Evolutionary conservation across 2,113 vertebrate species (phyloP), one percentile per base, ranked within the genome.

Genomic region (Strix uralensis): DNA sequence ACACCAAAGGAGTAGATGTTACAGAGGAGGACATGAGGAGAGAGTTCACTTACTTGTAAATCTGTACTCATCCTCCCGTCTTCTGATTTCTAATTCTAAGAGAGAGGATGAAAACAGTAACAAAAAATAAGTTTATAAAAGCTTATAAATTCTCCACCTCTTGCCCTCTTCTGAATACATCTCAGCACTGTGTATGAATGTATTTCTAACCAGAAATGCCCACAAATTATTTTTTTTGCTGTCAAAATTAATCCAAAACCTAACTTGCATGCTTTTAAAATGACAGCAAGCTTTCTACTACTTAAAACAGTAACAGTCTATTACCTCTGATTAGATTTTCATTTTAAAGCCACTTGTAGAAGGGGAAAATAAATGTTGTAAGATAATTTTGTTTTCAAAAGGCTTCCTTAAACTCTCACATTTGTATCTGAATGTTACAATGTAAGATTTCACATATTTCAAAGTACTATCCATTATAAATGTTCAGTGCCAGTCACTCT

Each of bases 41-140:
- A 98, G 97, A 96, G 94, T 89, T 96, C 97, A 99, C 99, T 99
- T 99, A 99, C 99, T 99, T 99, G 99, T 99, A 98, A 99, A 99
- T 98, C 99, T 99, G 99, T 99, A 99, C 97, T 99, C 99, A 99
- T 99, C 99, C 98, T 99, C 99, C 97, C 99, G 99, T 99, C 99
- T 99, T 99, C 99, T 99, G 98, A 99, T 99, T 98, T 99, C 99
- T 98, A 99, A 98, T 97, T 99, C 99, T 99, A 99, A 98, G 97
- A 98, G 97, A 99, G 97, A 99, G 98, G 98, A 98, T 98, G 97
- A 98, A 98, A 99, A 98, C 94, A 97, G 98, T 97, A 97, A 98
- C 90, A 98, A 98, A 97, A 99, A 98, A 42, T 67, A 96, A 89
- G 90, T 93, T 94, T 94, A 96, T 81, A 71, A 97, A 94, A 73